phyloP scores from a whole-genome alignment of 2,888 invertebrate species.

The Erynnis tages region DNA sequence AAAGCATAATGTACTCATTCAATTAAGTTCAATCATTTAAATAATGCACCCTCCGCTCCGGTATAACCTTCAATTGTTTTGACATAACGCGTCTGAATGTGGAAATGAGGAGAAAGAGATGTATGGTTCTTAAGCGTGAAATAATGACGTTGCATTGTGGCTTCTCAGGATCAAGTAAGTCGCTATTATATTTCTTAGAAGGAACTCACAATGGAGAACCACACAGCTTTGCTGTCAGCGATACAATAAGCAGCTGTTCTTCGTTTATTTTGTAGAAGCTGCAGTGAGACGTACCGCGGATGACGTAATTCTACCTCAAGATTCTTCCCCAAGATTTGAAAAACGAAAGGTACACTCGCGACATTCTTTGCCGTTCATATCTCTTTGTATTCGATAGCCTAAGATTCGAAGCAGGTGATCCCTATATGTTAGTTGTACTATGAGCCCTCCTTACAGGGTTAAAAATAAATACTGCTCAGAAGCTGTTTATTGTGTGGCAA shows the following conservation, averaged over 20 bases:
- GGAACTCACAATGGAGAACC: constrained; percentile 65
- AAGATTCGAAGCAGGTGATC: background rate
- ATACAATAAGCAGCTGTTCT: constrained; percentile 73
- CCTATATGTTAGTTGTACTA: background rate
- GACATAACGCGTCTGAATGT: constrained; percentile 14
- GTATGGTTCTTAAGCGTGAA: constrained; percentile 55
- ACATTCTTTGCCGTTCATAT: constrained; percentile 45
- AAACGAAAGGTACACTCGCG: constrained; percentile 44
- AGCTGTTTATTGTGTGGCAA: constrained; percentile 1
- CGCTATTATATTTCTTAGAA: constrained; percentile 73
- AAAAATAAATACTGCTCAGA: constrained; percentile 4
- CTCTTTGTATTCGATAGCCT: constrained; percentile 40
- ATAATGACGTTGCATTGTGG: constrained; percentile 73
- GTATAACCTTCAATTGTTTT: constrained; percentile 24
- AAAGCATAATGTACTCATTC: constrained; percentile 1
- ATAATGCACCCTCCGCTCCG: constrained; percentile 31
- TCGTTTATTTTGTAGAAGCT: constrained; percentile 59
- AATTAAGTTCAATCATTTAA: constrained; percentile 38
- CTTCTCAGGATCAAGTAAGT: constrained; percentile 69
- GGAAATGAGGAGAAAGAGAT: constrained; percentile 48
- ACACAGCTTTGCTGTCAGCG: constrained; percentile 69
- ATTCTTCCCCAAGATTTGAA: constrained; percentile 49
- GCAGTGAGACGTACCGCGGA: constrained; percentile 58
- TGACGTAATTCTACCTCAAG: constrained; percentile 64
- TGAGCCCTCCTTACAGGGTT: background rate